These are phyloP conservation scores for Mastomys coucha DNA, from an alignment of 2,113 vertebrate genomes.

Conservation along the genomic window DNA sequence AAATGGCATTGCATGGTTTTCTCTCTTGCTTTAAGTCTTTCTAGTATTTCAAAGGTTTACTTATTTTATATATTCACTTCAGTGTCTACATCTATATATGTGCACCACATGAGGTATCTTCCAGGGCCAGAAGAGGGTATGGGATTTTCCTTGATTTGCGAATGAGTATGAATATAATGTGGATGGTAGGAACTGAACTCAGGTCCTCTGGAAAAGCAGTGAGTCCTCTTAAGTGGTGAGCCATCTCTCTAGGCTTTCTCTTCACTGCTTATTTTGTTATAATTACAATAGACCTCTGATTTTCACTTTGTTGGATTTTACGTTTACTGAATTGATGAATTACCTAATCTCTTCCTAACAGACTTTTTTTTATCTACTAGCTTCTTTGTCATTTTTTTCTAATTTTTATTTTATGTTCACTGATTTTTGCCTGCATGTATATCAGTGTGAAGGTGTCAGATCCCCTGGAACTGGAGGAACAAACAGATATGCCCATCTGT, in stretches of 20 bases:
- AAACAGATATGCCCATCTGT: not conserved
- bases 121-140: too few species aligned
- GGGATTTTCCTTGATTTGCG: not conserved
- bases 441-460: not conserved
- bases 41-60: not conserved
- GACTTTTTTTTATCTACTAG: not conserved
- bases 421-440: not conserved
- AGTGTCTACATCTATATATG: not conserved
- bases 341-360: not conserved
- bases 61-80: not conserved
- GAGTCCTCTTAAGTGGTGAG: too few species aligned
- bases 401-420: not conserved
- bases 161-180: too few species aligned
- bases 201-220: not conserved
- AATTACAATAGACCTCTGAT: not conserved
- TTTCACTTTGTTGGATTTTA: conserved; percentile 27
- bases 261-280: not conserved
- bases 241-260: not conserved
- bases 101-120: not conserved
- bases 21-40: not conserved
- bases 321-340: not conserved
- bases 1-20: not conserved
- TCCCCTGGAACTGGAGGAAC: not conserved
- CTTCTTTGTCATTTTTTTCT: not conserved
- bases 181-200: not conserved